Evolutionary conservation across 30 jellyfish, hydroid and myxozoan species (phyloP), one percentile per base, ranked within the genome.

Genomic region (Rhopilema esculentum): DNA sequence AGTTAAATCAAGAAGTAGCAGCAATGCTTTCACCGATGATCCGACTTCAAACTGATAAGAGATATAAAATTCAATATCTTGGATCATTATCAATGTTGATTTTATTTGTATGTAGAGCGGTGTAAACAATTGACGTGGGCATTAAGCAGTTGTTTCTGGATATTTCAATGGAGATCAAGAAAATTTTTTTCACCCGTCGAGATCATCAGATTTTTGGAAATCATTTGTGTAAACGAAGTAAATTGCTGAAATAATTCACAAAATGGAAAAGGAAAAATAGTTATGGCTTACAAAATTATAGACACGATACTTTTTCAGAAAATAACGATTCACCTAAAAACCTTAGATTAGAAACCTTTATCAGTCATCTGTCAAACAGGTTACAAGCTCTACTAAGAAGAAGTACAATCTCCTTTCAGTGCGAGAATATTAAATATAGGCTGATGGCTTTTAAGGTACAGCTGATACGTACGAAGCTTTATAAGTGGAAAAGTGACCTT

Each of bases 91-190:
- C 84, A 73, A 33, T 31, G 70, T 73, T 73, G 70, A 18, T 73
- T 67, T 28, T 22, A 22, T 73, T 32, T 26, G 40, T 29, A 12
- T 67, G 70, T 17, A 31, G 22, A 40, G 84, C 53, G 21, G 27
- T 61, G 50, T 31, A 61, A 78, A 78, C 88, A 78, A 78, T 78
- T 15, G 8, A 78, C 79, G 88, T 33, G 75, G 88, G 88, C 70
- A 8, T 25, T 7, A 17, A 73, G 33, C 77, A 66, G 30, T 66
- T 23, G 77, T 1, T 66, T 66, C 21, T 16, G 50, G 23, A 66
- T 1, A 66, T 66, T 66, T 66, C 77, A 28, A 66, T 23, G 77
- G 1, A 32, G 22, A 23, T 20, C 19, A 66, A 32, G 33, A 23
- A 66, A 32, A 66, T 0, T 32, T 66, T 6, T 31, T 66, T 2